Evolutionary conservation across 2,113 vertebrate species (phyloP).

Genomic region (Pterophyllum scalare): DNA sequence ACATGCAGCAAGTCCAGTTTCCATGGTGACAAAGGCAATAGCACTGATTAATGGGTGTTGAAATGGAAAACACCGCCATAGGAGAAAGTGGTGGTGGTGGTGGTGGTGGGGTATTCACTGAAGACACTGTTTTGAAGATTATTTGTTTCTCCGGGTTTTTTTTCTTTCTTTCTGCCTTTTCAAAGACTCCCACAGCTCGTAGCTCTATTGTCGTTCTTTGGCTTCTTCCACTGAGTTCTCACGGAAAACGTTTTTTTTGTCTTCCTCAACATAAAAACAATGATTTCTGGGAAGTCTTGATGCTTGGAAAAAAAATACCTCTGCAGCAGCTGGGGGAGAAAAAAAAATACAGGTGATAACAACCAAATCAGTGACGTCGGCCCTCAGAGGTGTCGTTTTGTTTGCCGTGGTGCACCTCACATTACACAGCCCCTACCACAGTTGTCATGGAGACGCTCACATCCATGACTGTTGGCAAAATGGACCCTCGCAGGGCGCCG

Average conservation of each 20-base stretch:
- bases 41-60: conserved; percentile 75
- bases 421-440: conserved; percentile 52
- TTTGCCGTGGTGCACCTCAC: conserved; percentile 33
- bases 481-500: conserved; percentile 26
- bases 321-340: not conserved
- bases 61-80: conserved; percentile 61
- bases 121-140: conserved; percentile 4
- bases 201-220: conserved; percentile 1
- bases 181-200: not conserved
- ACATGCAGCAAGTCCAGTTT: conserved; percentile 82
- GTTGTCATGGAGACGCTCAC: conserved; percentile 72
- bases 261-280: not conserved
- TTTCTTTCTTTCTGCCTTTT: not conserved
- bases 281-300: not conserved
- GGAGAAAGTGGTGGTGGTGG: conserved; percentile 24
- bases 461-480: conserved; percentile 42
- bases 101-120: conserved; percentile 11
- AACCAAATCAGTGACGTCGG: conserved; percentile 34
- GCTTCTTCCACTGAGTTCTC: not conserved
- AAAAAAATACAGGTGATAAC: not conserved
- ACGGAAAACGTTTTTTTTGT: not conserved
- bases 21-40: conserved; percentile 84
- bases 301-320: not conserved
- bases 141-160: not conserved
- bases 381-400: conserved; percentile 49